Conservation (phyloP, 1,140 invertebrate genomes). For the Brachionus angularis region DNA sequence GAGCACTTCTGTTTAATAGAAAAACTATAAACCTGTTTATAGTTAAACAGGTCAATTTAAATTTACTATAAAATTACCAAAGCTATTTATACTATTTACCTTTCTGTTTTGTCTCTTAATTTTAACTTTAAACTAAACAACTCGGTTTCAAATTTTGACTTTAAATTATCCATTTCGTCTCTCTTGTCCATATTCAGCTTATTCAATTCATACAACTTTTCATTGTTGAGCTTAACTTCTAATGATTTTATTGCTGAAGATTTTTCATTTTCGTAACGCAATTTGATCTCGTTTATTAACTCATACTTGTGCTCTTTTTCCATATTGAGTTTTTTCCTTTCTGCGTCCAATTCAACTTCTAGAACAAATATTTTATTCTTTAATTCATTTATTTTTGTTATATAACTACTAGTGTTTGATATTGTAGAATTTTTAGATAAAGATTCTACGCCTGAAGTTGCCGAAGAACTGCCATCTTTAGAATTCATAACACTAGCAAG, state of each 20-base stretch:
- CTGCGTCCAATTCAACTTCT: background rate
- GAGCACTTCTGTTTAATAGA: no score
- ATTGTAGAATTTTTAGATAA: no score
- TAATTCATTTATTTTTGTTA: background rate
- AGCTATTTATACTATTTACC: no score
- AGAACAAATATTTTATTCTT: background rate
- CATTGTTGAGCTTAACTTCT: background rate
- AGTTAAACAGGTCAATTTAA: no score
- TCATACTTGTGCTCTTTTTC: conserved; percentile 23
- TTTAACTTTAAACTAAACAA: background rate
- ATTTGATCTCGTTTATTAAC: conserved; percentile 8
- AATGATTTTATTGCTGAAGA: background rate
- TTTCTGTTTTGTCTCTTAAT: conserved; percentile 14
- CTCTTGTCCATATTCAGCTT: background rate
- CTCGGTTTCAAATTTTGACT: background rate
- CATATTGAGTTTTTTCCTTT: background rate
- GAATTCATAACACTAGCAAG: conserved; percentile 1
- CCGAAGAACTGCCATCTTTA: no score
- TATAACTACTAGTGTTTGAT: background rate
- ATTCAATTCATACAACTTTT: conserved; percentile 5
- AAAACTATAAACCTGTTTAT: no score
- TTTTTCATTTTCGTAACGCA: conserved; percentile 19
- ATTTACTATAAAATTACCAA: no score
- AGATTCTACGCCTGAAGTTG: no score
- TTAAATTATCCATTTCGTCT: background rate